phyloP scores from a whole-genome alignment of 2,888 invertebrate species.

The Agonopterix subpropinquella region DNA sequence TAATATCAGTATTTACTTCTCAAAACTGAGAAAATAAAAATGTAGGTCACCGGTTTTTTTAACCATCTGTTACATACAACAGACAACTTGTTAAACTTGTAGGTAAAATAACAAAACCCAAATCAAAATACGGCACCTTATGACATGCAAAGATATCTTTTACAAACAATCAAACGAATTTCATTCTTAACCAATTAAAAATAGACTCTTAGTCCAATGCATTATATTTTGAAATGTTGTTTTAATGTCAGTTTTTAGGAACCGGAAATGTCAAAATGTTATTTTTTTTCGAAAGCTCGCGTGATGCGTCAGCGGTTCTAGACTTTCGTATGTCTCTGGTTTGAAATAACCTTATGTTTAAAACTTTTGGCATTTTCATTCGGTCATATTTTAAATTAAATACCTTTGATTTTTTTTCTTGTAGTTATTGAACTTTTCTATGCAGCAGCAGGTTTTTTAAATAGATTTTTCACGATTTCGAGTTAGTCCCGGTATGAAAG shows the following conservation, averaged over 20 bases:
- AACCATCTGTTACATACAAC: constrained; percentile 28
- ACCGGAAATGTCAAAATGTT: constrained; percentile 60
- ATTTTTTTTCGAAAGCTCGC: constrained; percentile 44
- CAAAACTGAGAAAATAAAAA: too few relatives aligned
- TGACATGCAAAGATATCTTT: constrained; percentile 11
- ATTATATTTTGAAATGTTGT: not conserved
- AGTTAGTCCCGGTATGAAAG: too few relatives aligned
- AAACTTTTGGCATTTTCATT: too few relatives aligned
- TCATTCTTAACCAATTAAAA: not conserved
- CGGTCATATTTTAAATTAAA: too few relatives aligned
- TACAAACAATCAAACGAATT: not conserved
- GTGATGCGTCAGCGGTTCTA: constrained; percentile 31
- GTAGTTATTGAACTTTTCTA: too few relatives aligned
- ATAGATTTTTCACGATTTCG: too few relatives aligned
- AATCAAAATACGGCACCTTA: constrained; percentile 48
- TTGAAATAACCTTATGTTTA: too few relatives aligned
- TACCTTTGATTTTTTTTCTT: too few relatives aligned
- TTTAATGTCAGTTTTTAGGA: constrained; percentile 37
- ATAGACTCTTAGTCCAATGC: not conserved
- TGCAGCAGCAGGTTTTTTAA: too few relatives aligned
- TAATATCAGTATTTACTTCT: too few relatives aligned
- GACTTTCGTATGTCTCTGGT: too few relatives aligned
- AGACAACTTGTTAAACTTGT: constrained; percentile 23
- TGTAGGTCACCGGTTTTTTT: too few relatives aligned
- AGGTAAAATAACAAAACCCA: constrained; percentile 44